Evolutionary conservation across 2,797 vertebrate species (phyloP).

Genomic region (Buphagus erythrorhynchus): DNA sequence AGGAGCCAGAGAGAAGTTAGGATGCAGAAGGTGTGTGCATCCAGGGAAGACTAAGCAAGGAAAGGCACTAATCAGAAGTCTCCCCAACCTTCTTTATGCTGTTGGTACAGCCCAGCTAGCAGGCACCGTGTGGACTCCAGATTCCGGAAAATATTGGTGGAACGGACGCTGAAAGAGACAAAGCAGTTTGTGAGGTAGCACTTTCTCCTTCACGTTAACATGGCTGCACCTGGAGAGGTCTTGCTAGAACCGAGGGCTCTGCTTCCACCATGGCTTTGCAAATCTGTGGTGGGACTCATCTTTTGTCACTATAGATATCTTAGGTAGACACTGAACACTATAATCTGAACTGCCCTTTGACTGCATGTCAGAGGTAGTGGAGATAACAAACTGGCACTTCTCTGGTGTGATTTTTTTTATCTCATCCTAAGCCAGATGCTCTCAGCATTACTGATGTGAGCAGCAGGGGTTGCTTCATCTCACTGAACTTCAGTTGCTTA

Average conservation of each 20-base stretch:
- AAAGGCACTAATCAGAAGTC: neutral
- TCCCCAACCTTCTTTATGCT: slow-evolving; percentile 87
- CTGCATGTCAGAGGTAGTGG: neutral
- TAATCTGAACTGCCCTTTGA: neutral
- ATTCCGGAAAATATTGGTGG: slow-evolving; percentile 92
- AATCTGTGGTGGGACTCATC: neutral
- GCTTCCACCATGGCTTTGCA: neutral
- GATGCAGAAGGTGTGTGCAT: neutral
- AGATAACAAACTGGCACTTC: neutral
- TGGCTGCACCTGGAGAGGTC: neutral
- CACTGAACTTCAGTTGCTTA: neutral
- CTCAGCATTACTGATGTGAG: neutral
- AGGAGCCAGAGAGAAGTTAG: neutral
- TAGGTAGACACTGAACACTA: neutral
- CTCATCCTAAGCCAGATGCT: neutral
- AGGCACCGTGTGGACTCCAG: slow-evolving; percentile 93
- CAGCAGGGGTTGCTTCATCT: neutral
- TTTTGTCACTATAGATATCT: neutral
- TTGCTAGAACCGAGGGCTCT: neutral
- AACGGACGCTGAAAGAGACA: slow-evolving; percentile 86
- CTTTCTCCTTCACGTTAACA: neutral
- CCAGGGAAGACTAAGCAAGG: neutral
- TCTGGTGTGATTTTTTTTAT: neutral
- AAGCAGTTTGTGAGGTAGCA: slow-evolving; percentile 2
- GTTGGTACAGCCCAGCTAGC: slow-evolving; percentile 91